These are phyloP conservation scores for Phania funesta DNA, from an alignment of 2,888 invertebrate genomes.

Conservation along the genomic window DNA sequence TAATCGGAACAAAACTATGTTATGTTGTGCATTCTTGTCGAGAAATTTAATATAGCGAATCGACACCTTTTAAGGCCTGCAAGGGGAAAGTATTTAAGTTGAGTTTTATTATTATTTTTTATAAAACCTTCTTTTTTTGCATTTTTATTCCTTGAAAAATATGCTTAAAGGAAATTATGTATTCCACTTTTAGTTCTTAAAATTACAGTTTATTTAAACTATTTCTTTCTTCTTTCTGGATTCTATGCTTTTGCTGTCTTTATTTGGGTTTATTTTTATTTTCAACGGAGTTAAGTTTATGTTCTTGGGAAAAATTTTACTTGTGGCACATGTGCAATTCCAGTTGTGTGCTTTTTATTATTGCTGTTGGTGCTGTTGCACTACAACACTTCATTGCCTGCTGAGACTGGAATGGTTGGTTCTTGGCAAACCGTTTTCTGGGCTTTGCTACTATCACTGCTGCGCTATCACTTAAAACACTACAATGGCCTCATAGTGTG, in stretches of 20 bases:
- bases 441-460: neutral
- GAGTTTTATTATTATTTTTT: slow-evolving; percentile 23
- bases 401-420: neutral
- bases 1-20: too few relatives aligned
- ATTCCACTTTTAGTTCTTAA: slow-evolving; percentile 42
- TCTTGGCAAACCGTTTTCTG: slow-evolving; percentile 5
- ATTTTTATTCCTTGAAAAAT: slow-evolving; percentile 22
- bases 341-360: slow-evolving; percentile 24
- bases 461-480: neutral
- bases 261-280: slow-evolving; percentile 33
- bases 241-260: slow-evolving; percentile 36
- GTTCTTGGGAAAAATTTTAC: slow-evolving; percentile 65
- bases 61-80: neutral
- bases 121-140: neutral
- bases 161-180: slow-evolving; percentile 39
- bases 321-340: slow-evolving; percentile 63
- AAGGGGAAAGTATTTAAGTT: slow-evolving; percentile 24
- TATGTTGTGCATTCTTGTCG: too few relatives aligned
- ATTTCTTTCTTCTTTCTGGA: slow-evolving; percentile 4
- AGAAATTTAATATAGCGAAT: neutral
- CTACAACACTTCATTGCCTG: too few relatives aligned
- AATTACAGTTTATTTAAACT: slow-evolving; percentile 44
- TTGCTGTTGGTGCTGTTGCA: neutral
- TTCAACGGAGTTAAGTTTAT: slow-evolving; percentile 54
- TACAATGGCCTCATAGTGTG: neutral